A percentile compares a stretch with the other conserved stretches of the same genome.
Evolutionary conservation across 1,140 invertebrate genomes (phyloP).

Genomic region (Heliothis subflexa): DNA sequence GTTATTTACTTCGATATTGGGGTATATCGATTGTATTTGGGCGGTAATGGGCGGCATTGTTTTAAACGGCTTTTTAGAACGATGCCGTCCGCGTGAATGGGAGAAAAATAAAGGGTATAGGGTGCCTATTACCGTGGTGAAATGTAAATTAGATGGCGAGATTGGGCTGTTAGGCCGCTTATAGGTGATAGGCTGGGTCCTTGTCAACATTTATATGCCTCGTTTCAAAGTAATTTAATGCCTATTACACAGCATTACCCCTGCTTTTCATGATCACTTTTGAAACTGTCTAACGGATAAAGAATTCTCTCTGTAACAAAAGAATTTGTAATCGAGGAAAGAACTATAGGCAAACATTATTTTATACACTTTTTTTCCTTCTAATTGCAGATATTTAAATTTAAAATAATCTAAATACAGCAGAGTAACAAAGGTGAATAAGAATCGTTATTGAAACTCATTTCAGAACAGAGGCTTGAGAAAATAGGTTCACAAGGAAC

Average conservation of each 20-base stretch:
- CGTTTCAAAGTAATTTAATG: neutral
- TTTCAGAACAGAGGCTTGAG: neutral
- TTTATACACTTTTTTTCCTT: too few species aligned
- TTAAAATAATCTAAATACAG: neutral
- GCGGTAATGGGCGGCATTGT: conserved; percentile 43
- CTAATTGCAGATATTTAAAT: too few species aligned
- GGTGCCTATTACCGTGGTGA: conserved; percentile 33
- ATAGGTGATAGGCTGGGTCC: neutral
- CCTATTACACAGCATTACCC: neutral
- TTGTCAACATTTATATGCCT: conserved; percentile 2
- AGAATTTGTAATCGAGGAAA: too few species aligned
- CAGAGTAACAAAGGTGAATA: conserved; percentile 8
- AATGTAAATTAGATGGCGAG: conserved; percentile 12
- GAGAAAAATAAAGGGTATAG: conserved; percentile 8
- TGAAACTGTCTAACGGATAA: too few species aligned
- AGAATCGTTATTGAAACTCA: conserved; percentile 3
- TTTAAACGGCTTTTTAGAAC: conserved; percentile 33
- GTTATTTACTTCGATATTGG: conserved; percentile 41
- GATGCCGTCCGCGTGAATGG: neutral
- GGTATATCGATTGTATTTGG: conserved; percentile 39
- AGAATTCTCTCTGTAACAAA: too few species aligned
- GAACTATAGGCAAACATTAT: too few species aligned
- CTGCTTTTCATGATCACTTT: too few species aligned
- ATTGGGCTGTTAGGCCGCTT: conserved; percentile 30
- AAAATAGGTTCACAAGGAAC: too few species aligned